Percentiles rank a stretch among this genome's conserved stretches.
Evolutionary conservation across 2,888 invertebrate species (phyloP).

Genomic region (Parapristionchus giblindavisi): DNA sequence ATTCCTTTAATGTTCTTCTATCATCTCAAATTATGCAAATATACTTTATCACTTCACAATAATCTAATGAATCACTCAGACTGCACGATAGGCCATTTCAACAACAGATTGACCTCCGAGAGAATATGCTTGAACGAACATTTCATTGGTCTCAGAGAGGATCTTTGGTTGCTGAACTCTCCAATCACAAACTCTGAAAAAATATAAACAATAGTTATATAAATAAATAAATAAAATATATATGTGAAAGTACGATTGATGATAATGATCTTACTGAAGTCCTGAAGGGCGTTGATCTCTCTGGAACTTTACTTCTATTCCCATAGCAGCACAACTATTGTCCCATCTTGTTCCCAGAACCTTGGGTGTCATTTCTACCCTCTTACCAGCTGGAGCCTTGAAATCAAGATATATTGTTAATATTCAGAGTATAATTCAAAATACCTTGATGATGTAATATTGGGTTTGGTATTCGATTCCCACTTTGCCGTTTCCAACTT

Average conservation of each 20-base stretch:
- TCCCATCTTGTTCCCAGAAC: slow-evolving; percentile 1
- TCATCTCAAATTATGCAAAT: no score
- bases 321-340: slow-evolving; percentile 1
- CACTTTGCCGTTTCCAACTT: neutral
- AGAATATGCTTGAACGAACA: slow-evolving; percentile 17
- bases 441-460: slow-evolving; percentile 19
- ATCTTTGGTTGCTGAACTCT: neutral
- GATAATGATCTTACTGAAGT: slow-evolving; percentile 10
- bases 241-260: no score
- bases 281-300: slow-evolving; percentile 2
- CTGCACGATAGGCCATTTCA: slow-evolving; percentile 2
- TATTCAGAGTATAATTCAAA: neutral
- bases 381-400: slow-evolving; percentile 2
- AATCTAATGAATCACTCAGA: no score
- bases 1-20: no score
- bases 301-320: slow-evolving; percentile 10
- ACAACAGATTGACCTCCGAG: slow-evolving; percentile 1
- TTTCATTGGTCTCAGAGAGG: slow-evolving; percentile 11
- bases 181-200: slow-evolving; percentile 1
- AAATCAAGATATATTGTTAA: neutral
- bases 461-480: neutral
- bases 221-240: neutral
- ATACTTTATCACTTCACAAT: no score
- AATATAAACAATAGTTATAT: no score
- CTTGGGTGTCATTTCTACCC: slow-evolving; percentile 1